A percentile compares a stretch with the other conserved stretches of the same genome.
phyloP scores from a whole-genome alignment of 2,888 invertebrate species.

The Mesorhabditis belari region DNA sequence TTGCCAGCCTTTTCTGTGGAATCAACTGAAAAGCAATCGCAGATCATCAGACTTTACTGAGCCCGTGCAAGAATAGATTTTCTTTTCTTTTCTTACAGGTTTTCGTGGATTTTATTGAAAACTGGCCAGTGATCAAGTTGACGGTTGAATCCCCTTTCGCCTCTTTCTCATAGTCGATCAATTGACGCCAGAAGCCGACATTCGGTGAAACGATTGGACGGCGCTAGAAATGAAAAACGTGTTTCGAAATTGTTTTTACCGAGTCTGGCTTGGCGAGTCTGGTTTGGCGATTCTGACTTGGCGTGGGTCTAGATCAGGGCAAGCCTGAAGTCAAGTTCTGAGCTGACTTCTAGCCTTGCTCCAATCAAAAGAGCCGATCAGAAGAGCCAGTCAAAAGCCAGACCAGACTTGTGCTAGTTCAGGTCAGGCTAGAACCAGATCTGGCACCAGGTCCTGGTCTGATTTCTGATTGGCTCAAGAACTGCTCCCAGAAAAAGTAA shows the following conservation, averaged over 20 bases:
- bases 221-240: constrained; percentile 7
- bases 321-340: not conserved
- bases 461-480: too few species aligned
- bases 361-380: not conserved
- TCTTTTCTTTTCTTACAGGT: not conserved
- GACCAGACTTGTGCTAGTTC: too few species aligned
- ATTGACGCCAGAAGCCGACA: constrained; percentile 31
- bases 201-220: constrained; percentile 34
- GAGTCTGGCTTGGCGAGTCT: not conserved
- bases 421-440: too few species aligned
- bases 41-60: too few species aligned
- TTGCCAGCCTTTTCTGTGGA: too few species aligned
- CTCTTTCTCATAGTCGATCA: constrained; percentile 26
- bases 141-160: constrained; percentile 33
- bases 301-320: not conserved
- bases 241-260: not conserved
- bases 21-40: too few species aligned
- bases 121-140: constrained; percentile 36
- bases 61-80: too few species aligned
- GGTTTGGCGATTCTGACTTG: too few species aligned
- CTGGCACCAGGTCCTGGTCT: too few species aligned
- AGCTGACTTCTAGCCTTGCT: not conserved
- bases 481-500: too few species aligned
- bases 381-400: not conserved
- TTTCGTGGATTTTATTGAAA: not conserved